Evolutionary conservation across 2,888 invertebrate genomes (phyloP).

Genomic region (Lochmaea crataegi): DNA sequence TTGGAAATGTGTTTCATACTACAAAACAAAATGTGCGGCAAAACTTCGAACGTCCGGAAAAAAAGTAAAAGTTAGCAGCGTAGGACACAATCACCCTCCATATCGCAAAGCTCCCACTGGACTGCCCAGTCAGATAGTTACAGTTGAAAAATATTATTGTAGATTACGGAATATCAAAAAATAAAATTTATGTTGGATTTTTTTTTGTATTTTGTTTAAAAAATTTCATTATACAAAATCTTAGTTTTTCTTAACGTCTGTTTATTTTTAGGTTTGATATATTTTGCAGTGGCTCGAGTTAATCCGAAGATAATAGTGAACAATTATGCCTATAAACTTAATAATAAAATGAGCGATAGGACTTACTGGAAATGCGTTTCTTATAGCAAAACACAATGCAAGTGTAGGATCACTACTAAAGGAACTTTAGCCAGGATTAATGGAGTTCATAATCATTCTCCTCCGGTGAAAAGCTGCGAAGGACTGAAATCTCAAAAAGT

Average conservation of each 20-base stretch:
- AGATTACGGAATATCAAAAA: slow-evolving; percentile 20
- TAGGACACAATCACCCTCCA: slow-evolving; percentile 50
- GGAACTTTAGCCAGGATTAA: slow-evolving; percentile 43
- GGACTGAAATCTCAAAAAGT: slow-evolving; percentile 40
- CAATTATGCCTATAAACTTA: slow-evolving; percentile 49
- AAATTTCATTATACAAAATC: neutral
- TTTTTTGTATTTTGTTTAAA: neutral
- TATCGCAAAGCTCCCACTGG: slow-evolving; percentile 26
- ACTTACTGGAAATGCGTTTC: slow-evolving; percentile 56
- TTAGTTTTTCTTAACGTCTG: neutral
- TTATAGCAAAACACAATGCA: slow-evolving; percentile 53
- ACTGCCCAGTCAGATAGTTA: slow-evolving; percentile 32
- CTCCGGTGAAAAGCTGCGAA: slow-evolving; percentile 37
- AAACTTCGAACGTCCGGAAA: slow-evolving; percentile 47
- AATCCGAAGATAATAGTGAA: slow-evolving; percentile 55
- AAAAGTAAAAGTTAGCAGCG: slow-evolving; percentile 35
- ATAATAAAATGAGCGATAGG: slow-evolving; percentile 48
- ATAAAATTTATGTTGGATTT: neutral
- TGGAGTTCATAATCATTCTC: slow-evolving; percentile 49
- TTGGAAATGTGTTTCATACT: slow-evolving; percentile 52
- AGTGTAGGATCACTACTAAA: slow-evolving; percentile 52
- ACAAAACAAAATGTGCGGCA: slow-evolving; percentile 50
- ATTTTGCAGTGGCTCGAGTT: slow-evolving; percentile 51
- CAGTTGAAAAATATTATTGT: slow-evolving; percentile 28
- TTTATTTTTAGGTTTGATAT: slow-evolving; percentile 47